A percentile compares a stretch with the other conserved stretches of the same genome.
Conservation (phyloP, 2,888 invertebrate species). For the Temnothorax ravouxi region DNA sequence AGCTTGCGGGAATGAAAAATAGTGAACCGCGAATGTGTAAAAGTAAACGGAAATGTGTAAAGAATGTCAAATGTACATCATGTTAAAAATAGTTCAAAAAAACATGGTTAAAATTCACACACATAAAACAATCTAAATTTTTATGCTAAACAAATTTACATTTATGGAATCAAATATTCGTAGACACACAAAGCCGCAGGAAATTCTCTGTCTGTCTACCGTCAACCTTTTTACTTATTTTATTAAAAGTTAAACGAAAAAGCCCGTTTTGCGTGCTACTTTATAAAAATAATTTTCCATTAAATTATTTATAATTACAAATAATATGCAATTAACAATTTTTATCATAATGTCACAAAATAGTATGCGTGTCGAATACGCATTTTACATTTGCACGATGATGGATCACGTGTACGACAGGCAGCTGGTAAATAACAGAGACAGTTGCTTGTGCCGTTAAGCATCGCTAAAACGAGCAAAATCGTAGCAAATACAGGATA, state of each 20-base stretch:
- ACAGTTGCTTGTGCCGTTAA: constrained; percentile 66
- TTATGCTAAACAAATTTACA: neutral
- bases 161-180: neutral
- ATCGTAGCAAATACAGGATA: constrained; percentile 61
- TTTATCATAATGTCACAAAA: neutral
- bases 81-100: neutral
- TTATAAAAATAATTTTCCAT: neutral
- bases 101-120: neutral
- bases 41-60: neutral
- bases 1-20: neutral
- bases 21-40: neutral
- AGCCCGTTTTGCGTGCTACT: neutral
- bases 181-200: neutral
- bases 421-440: constrained; percentile 44
- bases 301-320: neutral
- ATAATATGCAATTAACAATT: constrained; percentile 7
- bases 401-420: neutral
- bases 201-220: neutral
- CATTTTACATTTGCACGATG: neutral
- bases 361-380: neutral
- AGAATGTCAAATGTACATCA: neutral
- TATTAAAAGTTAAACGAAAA: neutral
- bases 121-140: neutral
- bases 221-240: neutral
- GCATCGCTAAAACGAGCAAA: constrained; percentile 63